A percentile compares a stretch with the other conserved stretches of the same genome.
Conservation (phyloP, 2,797 vertebrate genomes). For the Danionella dracula region DNA sequence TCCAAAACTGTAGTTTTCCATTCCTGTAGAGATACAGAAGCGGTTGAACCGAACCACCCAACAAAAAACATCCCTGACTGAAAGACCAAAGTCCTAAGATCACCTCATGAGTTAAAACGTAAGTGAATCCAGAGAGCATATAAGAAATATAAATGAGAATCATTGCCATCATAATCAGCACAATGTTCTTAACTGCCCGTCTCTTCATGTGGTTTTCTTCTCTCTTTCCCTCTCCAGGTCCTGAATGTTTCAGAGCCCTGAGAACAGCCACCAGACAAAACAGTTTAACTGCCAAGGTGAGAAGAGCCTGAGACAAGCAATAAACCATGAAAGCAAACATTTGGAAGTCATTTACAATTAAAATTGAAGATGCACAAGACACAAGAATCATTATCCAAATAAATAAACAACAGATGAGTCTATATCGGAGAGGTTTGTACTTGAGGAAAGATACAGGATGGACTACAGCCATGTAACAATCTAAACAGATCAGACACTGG, state of each 20-base stretch:
- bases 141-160: background rate
- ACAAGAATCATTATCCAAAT: background rate
- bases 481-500: background rate
- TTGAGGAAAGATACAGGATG: constrained; percentile 32
- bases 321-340: background rate
- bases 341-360: background rate
- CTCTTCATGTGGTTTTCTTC: background rate
- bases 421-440: constrained; percentile 30
- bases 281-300: background rate
- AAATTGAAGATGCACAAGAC: background rate
- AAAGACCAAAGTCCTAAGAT: background rate
- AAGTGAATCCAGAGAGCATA: background rate
- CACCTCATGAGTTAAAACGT: background rate
- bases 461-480: background rate
- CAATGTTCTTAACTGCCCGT: background rate
- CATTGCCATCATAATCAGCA: background rate
- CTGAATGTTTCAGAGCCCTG: constrained; percentile 7
- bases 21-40: background rate
- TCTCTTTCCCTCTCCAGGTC: background rate
- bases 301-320: background rate
- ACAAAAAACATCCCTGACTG: background rate
- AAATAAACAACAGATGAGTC: background rate
- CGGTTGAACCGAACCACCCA: background rate
- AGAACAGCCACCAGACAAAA: constrained; percentile 25
- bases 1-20: background rate